These are phyloP conservation scores for Prunella strophiata DNA, from an alignment of 2,797 vertebrate species.

Conservation along the genomic window DNA sequence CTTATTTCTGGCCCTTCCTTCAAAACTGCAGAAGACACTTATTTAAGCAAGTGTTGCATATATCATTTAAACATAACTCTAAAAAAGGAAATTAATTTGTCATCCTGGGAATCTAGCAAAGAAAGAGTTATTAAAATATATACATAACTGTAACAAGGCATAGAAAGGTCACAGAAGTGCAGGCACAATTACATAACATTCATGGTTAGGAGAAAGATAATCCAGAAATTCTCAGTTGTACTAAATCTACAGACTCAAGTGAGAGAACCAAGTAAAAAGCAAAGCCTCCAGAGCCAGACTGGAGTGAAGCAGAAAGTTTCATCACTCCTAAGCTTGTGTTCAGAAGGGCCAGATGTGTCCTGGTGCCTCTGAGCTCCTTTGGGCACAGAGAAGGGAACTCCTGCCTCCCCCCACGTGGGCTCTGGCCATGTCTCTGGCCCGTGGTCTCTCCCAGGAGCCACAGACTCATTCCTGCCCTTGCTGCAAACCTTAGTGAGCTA, in stretches of 20 bases:
- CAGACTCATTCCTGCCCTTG: background rate
- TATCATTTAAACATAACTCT: background rate
- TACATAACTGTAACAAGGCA: background rate
- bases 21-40: background rate
- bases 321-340: rapidly evolving
- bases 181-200: background rate
- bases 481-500: background rate
- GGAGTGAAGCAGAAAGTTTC: background rate
- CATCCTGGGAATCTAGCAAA: background rate
- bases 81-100: background rate
- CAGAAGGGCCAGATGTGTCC: rapidly evolving
- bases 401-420: rapidly evolving
- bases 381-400: background rate
- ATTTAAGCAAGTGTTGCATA: background rate
- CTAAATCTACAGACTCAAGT: background rate
- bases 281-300: background rate
- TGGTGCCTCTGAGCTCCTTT: background rate
- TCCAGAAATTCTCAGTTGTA: background rate
- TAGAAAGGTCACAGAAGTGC: background rate
- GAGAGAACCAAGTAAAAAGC: background rate
- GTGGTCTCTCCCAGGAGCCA: background rate
- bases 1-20: background rate
- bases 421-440: background rate
- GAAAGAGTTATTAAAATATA: background rate
- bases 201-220: background rate